Evolutionary conservation across 2,888 invertebrate species (phyloP), one percentile per base, ranked within the genome.

Genomic region (Metallyticus violacea): DNA sequence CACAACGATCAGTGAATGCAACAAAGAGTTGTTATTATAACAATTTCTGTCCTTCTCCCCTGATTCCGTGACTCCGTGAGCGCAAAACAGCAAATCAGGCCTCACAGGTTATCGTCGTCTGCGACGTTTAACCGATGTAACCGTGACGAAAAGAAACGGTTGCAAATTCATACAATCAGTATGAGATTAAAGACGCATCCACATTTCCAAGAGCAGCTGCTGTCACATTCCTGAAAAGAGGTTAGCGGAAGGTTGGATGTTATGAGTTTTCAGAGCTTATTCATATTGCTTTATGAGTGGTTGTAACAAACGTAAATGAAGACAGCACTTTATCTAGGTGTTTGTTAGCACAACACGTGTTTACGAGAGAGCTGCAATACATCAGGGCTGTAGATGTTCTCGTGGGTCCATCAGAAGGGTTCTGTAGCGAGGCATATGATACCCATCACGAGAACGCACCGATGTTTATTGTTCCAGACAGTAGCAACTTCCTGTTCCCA

Each of bases 401-500:
- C 40, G 15, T 15, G 22, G 40, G 40, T 62, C 40, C 40, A 62
- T 62, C 40, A 62, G 40, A 62, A 62, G 40, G 40, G 40, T 62
- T 62, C 40, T 62, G 40, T 62, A 62, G 40, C 40, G 40, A 81
- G 40, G 81, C 81, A 81, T 82, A 76, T 82, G 82, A 82, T 82
- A 62, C 62, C 76, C 82, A 82, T 82, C 82, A 76, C 26, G 40
- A 81, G 40, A 81, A 25, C 26, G 26, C 82, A 40, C 25, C 81
- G 30, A 6, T 76, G 82, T 82, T 82, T 82, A 82, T 82, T 82
- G 82, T 76, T 82, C 22, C 26, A 82, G 76, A 62, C 82, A 76
- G 25, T 27, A 40, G 30, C 82, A 76, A 82, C 82, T 82, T 82
- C 82, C 82, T 82, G 82, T 82, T 82, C 82, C 62, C 82, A 82